A percentile compares a stretch with the other conserved stretches of the same genome.
phyloP scores from a whole-genome alignment of 2,888 invertebrate genomes.

The Odontomyia ornata region DNA sequence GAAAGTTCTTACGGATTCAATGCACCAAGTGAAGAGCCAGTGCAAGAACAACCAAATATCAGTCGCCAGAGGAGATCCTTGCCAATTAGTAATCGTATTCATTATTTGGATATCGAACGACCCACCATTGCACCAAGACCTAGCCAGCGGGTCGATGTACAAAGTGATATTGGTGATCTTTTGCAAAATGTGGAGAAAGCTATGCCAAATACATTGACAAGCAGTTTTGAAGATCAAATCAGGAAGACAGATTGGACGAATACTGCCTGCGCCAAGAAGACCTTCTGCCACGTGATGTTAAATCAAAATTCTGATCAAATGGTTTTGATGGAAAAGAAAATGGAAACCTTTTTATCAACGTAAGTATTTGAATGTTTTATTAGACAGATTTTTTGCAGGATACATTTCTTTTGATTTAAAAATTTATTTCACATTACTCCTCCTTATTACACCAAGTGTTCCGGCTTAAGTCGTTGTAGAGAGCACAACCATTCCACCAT shows the following conservation, averaged over 20 bases:
- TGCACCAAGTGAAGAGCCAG: neutral
- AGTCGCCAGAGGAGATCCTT: constrained; percentile 25
- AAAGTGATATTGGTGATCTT: constrained; percentile 62
- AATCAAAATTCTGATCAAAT: constrained; percentile 75
- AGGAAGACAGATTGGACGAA: constrained; percentile 74
- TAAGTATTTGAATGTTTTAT: constrained; percentile 72
- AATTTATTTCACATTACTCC: too few species aligned
- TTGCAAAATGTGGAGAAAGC: constrained; percentile 56
- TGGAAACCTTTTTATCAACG: constrained; percentile 76
- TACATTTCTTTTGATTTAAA: too few species aligned
- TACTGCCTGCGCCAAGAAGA: constrained; percentile 79
- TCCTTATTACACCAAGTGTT: too few species aligned
- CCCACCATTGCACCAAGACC: constrained; percentile 21
- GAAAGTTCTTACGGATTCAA: constrained; percentile 15
- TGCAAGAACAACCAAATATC: neutral
- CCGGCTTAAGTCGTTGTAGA: too few species aligned
- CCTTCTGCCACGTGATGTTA: constrained; percentile 80
- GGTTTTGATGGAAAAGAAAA: constrained; percentile 82
- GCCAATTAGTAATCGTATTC: constrained; percentile 6
- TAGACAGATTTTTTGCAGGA: too few species aligned
- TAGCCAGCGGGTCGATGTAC: neutral
- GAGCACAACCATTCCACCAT: too few species aligned
- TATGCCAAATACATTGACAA: constrained; percentile 45
- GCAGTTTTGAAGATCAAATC: constrained; percentile 61
- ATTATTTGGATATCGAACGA: constrained; percentile 18